phyloP scores from a whole-genome alignment of 2,113 vertebrate genomes.

The Benitochromis conjunctus region DNA sequence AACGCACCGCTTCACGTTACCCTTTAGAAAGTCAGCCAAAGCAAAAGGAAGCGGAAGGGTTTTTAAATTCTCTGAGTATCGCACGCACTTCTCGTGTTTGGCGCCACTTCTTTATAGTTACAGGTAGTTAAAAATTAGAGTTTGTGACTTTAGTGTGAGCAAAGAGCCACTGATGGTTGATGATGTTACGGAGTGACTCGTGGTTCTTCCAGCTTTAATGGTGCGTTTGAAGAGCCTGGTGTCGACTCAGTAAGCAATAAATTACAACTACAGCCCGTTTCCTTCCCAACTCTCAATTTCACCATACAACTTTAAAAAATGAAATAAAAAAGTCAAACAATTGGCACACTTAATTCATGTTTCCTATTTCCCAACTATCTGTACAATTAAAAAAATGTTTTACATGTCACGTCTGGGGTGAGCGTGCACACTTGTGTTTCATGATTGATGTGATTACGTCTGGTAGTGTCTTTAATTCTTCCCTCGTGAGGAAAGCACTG shows the following conservation, averaged over 20 bases:
- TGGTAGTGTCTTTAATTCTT: conserved; percentile 53
- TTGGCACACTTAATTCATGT: conserved; percentile 67
- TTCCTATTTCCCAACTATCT: conserved; percentile 58
- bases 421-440: conserved; percentile 45
- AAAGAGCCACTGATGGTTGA: conserved; percentile 9
- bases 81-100: conserved; percentile 43
- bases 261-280: conserved; percentile 65
- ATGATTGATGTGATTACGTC: conserved; percentile 34
- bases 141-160: conserved; percentile 51
- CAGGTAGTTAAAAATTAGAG: conserved; percentile 46
- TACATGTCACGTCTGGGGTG: conserved; percentile 50
- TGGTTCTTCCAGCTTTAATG: conserved; percentile 8
- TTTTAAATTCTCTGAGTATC: not conserved
- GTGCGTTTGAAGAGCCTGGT: not conserved
- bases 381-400: conserved; percentile 60
- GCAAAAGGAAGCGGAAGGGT: not conserved
- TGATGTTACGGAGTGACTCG: not conserved
- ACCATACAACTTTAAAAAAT: conserved; percentile 42
- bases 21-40: not conserved
- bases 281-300: conserved; percentile 60
- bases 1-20: not conserved
- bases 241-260: conserved; percentile 70
- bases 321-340: conserved; percentile 45
- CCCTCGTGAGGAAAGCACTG: conserved; percentile 20
- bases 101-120: conserved; percentile 11